Conservation (phyloP, 1,140 invertebrate genomes). For the Heliconius himera region DNA sequence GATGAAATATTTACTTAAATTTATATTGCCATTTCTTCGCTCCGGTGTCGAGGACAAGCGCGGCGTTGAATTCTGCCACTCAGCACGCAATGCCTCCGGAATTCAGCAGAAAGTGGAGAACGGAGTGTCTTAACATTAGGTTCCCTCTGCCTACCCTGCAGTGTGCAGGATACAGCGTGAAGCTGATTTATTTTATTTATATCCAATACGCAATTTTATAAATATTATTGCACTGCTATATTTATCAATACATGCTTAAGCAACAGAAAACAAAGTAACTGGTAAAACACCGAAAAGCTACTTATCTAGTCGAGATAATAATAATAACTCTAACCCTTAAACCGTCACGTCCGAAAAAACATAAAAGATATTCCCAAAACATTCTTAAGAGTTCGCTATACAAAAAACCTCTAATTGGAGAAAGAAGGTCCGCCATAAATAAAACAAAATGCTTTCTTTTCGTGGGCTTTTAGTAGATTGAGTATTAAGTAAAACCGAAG, state of each 20-base stretch:
- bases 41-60: too few relatives aligned
- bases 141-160: too few relatives aligned
- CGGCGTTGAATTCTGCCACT: too few relatives aligned
- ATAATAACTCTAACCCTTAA: background rate
- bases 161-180: too few relatives aligned
- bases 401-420: slow-evolving; percentile 13
- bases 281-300: background rate
- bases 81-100: too few relatives aligned
- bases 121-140: too few relatives aligned
- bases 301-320: background rate
- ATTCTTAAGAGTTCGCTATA: slow-evolving; percentile 4
- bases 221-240: background rate
- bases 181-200: too few relatives aligned
- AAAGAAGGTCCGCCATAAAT: slow-evolving; percentile 13
- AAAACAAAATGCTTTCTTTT: slow-evolving; percentile 17
- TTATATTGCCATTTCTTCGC: too few relatives aligned
- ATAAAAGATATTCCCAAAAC: slow-evolving; percentile 15
- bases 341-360: slow-evolving; percentile 14
- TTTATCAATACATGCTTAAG: background rate
- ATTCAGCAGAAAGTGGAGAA: too few relatives aligned
- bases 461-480: slow-evolving; percentile 24
- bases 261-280: background rate
- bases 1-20: too few relatives aligned
- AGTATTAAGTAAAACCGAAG: slow-evolving; percentile 23
- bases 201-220: too few relatives aligned